A percentile compares a stretch with the other conserved stretches of the same genome.
These are phyloP conservation scores for Conopomorpha cramerella DNA, from an alignment of 1,140 invertebrate genomes.

Conservation along the genomic window DNA sequence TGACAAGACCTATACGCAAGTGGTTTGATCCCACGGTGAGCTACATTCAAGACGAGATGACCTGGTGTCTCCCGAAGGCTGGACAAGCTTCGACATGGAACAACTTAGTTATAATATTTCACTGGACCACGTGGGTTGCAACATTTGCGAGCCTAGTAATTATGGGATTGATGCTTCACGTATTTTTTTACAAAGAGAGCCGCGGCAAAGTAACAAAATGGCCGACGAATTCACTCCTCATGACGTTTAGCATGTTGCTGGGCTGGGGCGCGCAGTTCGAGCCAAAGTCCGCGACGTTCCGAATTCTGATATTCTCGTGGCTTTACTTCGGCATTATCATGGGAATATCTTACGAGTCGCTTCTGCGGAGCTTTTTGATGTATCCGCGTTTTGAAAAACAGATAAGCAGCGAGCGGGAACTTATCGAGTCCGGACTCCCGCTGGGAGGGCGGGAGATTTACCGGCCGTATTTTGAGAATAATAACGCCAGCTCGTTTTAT, in stretches of 20 bases:
- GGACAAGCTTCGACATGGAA: conserved; percentile 40
- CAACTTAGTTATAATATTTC: conserved; percentile 53
- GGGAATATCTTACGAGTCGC: conserved; percentile 53
- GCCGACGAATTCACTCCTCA: conserved; percentile 50
- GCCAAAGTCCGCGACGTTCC: conserved; percentile 40
- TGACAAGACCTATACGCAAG: conserved; percentile 39
- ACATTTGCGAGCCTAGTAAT: conserved; percentile 32
- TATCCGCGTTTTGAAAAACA: conserved; percentile 53
- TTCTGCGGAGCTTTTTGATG: conserved; percentile 54
- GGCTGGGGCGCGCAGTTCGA: conserved; percentile 48
- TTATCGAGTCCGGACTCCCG: conserved; percentile 39
- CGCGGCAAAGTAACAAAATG: conserved; percentile 30
- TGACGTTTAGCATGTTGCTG: conserved; percentile 52
- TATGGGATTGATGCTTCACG: conserved; percentile 45
- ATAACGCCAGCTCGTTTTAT: conserved; percentile 45
- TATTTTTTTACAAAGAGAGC: conserved; percentile 38
- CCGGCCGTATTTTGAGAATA: conserved; percentile 48
- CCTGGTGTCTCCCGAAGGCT: conserved; percentile 49
- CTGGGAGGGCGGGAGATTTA: conserved; percentile 50
- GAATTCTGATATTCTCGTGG: conserved; percentile 49
- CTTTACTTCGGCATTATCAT: conserved; percentile 54
- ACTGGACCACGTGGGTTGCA: conserved; percentile 47
- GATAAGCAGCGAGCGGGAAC: conserved; percentile 42
- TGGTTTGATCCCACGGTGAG: conserved; percentile 48
- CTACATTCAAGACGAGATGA: conserved; percentile 56